These are phyloP conservation scores for Oncopeltus fasciatus DNA, from an alignment of 1,140 invertebrate species.

Conservation along the genomic window DNA sequence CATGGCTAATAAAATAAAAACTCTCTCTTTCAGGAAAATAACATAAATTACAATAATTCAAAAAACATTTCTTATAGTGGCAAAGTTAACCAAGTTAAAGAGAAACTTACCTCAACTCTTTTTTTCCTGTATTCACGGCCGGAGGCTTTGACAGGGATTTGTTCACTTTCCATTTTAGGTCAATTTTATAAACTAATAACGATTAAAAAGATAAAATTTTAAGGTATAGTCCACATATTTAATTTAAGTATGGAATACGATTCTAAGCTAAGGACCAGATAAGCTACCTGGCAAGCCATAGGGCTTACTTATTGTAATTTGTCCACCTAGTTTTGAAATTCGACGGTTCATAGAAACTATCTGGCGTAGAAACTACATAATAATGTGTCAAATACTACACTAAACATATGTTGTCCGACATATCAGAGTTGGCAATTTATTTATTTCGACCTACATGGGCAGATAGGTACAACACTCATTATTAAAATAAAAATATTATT, in stretches of 20 bases:
- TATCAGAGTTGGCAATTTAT: too few relatives aligned
- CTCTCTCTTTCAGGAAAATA: neutral
- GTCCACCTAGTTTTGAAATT: neutral
- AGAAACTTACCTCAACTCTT: neutral
- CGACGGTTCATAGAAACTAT: neutral
- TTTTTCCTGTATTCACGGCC: conserved; percentile 1
- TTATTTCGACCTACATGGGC: too few relatives aligned
- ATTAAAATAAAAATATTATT: too few relatives aligned
- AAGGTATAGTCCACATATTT: neutral
- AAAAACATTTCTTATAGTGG: neutral
- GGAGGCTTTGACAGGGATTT: neutral
- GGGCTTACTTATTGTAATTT: neutral
- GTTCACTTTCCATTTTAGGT: neutral
- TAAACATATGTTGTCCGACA: too few relatives aligned
- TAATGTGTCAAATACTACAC: too few relatives aligned
- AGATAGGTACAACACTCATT: too few relatives aligned
- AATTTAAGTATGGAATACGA: neutral
- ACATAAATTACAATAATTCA: neutral
- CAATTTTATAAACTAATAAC: neutral
- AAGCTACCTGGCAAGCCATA: neutral
- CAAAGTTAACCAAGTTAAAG: neutral
- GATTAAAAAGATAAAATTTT: neutral
- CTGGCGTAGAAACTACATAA: too few relatives aligned
- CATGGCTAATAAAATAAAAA: neutral
- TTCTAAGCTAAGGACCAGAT: neutral